phyloP scores from a whole-genome alignment of 2,797 vertebrate genomes.

The Hoplostethus atlanticus region DNA sequence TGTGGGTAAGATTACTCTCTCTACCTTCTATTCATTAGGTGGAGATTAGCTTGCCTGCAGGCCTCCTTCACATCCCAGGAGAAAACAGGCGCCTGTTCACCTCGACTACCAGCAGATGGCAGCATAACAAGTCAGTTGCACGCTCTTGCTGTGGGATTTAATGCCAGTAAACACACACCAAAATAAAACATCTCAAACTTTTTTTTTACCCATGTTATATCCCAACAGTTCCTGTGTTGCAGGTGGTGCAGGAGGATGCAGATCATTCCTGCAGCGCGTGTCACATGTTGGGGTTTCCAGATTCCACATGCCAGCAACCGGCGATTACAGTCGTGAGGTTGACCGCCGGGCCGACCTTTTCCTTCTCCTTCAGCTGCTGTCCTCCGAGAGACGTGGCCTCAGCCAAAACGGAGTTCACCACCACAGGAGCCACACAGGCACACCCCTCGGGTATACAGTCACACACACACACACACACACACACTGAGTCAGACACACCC shows the following conservation, averaged over 20 bases:
- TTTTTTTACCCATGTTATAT: neutral
- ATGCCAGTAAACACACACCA: neutral
- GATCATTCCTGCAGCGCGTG: slow-evolving; percentile 67
- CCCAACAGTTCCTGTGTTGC: slow-evolving; percentile 36
- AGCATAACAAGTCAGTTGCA: slow-evolving; percentile 10
- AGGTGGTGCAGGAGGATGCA: slow-evolving; percentile 63
- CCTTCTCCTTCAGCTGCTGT: slow-evolving; percentile 19
- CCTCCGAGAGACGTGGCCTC: neutral
- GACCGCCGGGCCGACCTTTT: slow-evolving; percentile 44
- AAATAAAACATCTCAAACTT: neutral
- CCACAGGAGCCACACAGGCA: slow-evolving; percentile 62
- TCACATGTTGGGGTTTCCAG: slow-evolving; percentile 62
- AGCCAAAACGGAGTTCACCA: slow-evolving; percentile 42
- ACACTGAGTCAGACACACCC: slow-evolving; percentile 54
- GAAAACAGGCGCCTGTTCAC: neutral
- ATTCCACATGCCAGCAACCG: slow-evolving; percentile 35
- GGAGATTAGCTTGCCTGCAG: slow-evolving; percentile 1
- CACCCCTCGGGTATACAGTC: slow-evolving; percentile 40
- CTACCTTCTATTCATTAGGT: slow-evolving; percentile 18
- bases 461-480: slow-evolving; percentile 13
- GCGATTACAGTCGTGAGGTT: slow-evolving; percentile 49
- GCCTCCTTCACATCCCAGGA: neutral
- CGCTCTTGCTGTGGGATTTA: neutral
- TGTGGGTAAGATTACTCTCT: slow-evolving; percentile 25
- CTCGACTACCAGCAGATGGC: slow-evolving; percentile 70